Percentiles rank a stretch among this genome's conserved stretches.
Evolutionary conservation across 2,113 vertebrate genomes (phyloP).

Genomic region (Takifugu bimaculatus): DNA sequence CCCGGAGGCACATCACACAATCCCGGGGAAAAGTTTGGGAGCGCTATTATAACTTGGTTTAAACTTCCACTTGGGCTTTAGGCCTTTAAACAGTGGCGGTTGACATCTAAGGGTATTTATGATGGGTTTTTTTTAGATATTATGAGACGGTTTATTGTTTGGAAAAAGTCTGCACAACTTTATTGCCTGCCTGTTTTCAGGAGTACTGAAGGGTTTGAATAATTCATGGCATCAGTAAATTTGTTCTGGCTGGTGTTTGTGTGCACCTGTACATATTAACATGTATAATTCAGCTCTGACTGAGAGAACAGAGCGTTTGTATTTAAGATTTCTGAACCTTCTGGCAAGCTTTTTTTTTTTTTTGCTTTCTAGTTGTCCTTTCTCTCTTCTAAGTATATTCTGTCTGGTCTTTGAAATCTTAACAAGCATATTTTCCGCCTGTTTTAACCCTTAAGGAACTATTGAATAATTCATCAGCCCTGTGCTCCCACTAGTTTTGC

Average conservation of each 20-base stretch:
- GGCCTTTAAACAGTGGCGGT: conserved; percentile 70
- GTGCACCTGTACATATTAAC: background rate
- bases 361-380: background rate
- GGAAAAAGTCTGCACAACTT: conserved; percentile 11
- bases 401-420: conserved; percentile 36
- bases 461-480: conserved; percentile 87
- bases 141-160: conserved; percentile 13
- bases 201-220: conserved; percentile 67
- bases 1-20: background rate
- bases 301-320: background rate
- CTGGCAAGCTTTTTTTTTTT: background rate
- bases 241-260: conserved; percentile 44
- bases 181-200: conserved; percentile 17
- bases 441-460: conserved; percentile 71
- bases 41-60: background rate
- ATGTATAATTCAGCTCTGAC: background rate
- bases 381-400: conserved; percentile 22
- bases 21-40: background rate
- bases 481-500: conserved; percentile 76
- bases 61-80: conserved; percentile 55
- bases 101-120: background rate
- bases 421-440: conserved; percentile 59
- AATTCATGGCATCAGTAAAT: conserved; percentile 71
- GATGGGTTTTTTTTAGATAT: background rate
- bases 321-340: conserved; percentile 2